Evolutionary conservation across 35 echinoderm and acorn worm genomes (phyloP).

Genomic region (Apostichopus parvimensis): DNA sequence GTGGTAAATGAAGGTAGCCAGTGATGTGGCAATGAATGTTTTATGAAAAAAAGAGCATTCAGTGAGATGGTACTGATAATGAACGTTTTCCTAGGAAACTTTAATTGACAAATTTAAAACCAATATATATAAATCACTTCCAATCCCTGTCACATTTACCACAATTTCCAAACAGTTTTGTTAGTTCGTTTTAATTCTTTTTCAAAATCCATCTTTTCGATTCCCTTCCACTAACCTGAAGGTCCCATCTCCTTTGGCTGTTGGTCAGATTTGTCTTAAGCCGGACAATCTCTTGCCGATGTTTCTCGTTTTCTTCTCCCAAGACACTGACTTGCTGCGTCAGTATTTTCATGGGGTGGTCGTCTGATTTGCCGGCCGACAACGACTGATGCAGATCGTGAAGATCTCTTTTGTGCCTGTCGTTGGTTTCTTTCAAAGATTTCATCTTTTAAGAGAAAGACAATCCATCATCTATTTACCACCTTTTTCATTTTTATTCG

Average conservation of each 20-base stretch:
- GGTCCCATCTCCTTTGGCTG: conserved; percentile 57
- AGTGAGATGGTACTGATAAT: background rate
- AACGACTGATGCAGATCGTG: conserved; percentile 56
- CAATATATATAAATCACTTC: no score
- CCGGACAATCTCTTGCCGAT: conserved; percentile 83
- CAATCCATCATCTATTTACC: background rate
- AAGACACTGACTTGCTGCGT: conserved; percentile 79
- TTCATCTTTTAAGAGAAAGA: conserved; percentile 54
- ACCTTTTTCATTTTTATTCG: no score
- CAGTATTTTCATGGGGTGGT: conserved; percentile 67
- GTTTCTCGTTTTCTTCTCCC: conserved; percentile 87
- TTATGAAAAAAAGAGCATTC: background rate
- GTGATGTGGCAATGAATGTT: background rate
- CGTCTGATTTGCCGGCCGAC: conserved; percentile 51
- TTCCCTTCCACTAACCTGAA: conserved; percentile 57
- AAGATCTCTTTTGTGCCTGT: conserved; percentile 66
- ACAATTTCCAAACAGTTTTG: background rate
- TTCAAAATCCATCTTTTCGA: background rate
- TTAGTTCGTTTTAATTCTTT: background rate
- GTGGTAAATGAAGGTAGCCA: background rate
- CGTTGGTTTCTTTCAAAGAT: conserved; percentile 78
- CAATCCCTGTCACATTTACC: no score
- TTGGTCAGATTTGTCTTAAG: conserved; percentile 80
- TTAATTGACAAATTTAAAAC: no score
- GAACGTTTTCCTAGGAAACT: background rate